Evolutionary conservation across 2,113 vertebrate genomes (phyloP).

Genomic region (Pseudopodoces humilis): DNA sequence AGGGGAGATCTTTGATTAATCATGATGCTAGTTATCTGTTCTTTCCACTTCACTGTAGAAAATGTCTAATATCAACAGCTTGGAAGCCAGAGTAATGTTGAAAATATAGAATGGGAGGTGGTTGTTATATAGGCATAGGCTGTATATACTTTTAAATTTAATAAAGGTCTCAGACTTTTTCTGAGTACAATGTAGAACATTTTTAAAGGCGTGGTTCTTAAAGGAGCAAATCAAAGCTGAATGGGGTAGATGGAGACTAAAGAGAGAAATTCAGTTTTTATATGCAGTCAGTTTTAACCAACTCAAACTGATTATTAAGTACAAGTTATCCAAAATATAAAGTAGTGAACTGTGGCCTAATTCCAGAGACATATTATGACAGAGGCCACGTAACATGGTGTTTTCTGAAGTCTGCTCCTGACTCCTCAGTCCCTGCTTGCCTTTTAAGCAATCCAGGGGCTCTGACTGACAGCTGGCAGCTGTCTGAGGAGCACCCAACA

Average conservation of each 20-base stretch:
- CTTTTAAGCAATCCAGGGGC: background rate
- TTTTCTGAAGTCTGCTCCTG: background rate
- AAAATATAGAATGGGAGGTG: background rate
- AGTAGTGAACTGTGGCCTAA: background rate
- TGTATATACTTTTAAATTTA: background rate
- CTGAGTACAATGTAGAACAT: background rate
- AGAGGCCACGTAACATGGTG: background rate
- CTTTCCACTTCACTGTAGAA: background rate
- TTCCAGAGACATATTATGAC: accelerated
- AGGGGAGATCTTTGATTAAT: background rate
- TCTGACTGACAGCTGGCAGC: background rate
- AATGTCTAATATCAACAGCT: background rate
- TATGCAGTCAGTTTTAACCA: background rate
- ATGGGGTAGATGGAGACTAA: background rate
- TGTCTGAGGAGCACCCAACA: background rate
- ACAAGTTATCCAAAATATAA: background rate
- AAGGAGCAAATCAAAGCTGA: background rate
- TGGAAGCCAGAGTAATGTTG: background rate
- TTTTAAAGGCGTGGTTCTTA: background rate
- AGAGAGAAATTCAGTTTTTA: background rate
- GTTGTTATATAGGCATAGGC: background rate
- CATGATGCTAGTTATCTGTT: background rate
- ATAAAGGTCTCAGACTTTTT: background rate
- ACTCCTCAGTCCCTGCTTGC: background rate
- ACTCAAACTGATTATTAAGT: background rate